Base-by-base conservation (phyloP, 35 echinoderm and acorn worm species). In the Ptychodera flava region DNA sequence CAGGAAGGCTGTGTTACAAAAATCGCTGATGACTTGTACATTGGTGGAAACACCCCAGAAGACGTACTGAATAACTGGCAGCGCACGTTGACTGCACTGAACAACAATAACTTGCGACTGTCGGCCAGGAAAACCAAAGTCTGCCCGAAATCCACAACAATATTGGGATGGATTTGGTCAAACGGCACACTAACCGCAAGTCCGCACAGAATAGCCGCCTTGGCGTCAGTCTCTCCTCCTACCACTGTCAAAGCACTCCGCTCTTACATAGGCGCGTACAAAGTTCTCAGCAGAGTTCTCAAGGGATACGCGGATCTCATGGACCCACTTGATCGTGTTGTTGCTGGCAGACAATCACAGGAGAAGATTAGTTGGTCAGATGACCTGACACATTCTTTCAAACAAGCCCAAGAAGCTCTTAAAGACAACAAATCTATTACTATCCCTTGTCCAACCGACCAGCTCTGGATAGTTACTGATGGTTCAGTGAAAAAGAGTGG, bases 161-260 rank as follows among this genome's bases (percentile, higher is more conserved):
- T 93, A 28, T 35, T 93, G 35, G 91, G 91, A n/a, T 92, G 90
- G 90, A 77, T 89, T 33, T 93, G 91, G 91, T 93, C 81, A 10
- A n/a, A 32, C 77, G 91, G 1, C 12, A 34, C 80, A 32, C n/a
- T n/a, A n/a, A n/a, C n/a, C n/a, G n/a, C n/a, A n/a, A n/a, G n/a
- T n/a, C n/a, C n/a, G n/a, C n/a, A n/a, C n/a, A n/a, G n/a, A n/a
- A n/a, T n/a, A n/a, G n/a, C n/a, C n/a, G n/a, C n/a, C n/a, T n/a
- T n/a, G n/a, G n/a, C n/a, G n/a, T n/a, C n/a, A n/a, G n/a, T n/a
- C n/a, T n/a, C n/a, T 28, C 64, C 30, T 28, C 90, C 90, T 33
- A 22, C 14, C 36, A 92, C 37, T 0, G 84, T 86, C 15, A 28
- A 0, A 22, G 89, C 77, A 31, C 28, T 90, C n/a, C 76, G 76